Evolutionary conservation across 2,113 vertebrate species (phyloP).

Genomic region (Chaetorhynchus papuensis): DNA sequence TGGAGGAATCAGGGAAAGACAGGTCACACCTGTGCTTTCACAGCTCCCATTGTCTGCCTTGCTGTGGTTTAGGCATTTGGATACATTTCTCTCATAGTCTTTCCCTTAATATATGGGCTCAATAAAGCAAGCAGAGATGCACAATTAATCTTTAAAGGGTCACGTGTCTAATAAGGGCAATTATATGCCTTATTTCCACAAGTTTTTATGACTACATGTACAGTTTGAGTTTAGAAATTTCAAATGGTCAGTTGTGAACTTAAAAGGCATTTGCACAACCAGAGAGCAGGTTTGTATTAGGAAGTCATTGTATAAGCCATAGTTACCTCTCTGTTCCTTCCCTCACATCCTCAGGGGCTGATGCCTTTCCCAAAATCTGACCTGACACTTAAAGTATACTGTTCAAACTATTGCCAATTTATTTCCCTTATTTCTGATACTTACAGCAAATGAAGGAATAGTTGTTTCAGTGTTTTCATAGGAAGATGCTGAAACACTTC

Average conservation of each 20-base stretch:
- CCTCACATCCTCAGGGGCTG: neutral
- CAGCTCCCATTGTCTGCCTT: neutral
- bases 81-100: neutral
- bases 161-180: neutral
- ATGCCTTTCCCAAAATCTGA: neutral
- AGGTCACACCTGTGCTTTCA: neutral
- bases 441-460: neutral
- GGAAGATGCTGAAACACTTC: neutral
- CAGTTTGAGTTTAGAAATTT: neutral
- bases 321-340: neutral
- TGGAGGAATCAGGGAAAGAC: neutral
- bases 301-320: neutral
- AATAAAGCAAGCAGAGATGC: neutral
- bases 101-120: neutral
- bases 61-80: neutral
- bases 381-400: neutral
- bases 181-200: neutral
- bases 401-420: neutral
- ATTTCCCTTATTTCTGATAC: neutral
- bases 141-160: neutral
- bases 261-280: neutral
- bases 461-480: neutral
- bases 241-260: neutral
- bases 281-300: neutral
- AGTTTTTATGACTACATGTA: neutral